Percentiles rank a stretch among this genome's conserved stretches.
Evolutionary conservation across 2,888 invertebrate genomes (phyloP).

Genomic region (Yponomeuta sedellus): DNA sequence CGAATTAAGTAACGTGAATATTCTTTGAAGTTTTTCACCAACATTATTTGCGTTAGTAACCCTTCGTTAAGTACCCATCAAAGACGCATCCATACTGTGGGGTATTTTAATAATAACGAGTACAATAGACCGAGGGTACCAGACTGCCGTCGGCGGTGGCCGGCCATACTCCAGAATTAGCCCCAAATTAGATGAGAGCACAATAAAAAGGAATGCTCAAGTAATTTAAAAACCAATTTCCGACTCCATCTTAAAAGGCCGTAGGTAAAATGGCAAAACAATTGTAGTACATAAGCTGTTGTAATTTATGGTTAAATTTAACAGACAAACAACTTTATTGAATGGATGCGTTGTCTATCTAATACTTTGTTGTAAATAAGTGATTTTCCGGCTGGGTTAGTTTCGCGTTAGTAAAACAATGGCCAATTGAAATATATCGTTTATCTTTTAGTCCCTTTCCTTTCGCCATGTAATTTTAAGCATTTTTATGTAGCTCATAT

Average conservation of each 20-base stretch:
- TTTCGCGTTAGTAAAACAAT: background rate
- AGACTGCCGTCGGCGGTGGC: conserved; percentile 35
- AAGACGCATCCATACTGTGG: conserved; percentile 36
- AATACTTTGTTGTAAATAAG: conserved; percentile 1
- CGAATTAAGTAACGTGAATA: background rate
- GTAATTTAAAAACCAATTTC: conserved; percentile 64
- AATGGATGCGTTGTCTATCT: conserved; percentile 2
- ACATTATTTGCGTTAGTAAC: conserved; percentile 23
- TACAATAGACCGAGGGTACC: conserved; percentile 38
- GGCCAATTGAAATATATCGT: background rate
- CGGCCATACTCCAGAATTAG: conserved; percentile 36
- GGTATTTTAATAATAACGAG: conserved; percentile 39
- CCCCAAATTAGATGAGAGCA: conserved; percentile 48
- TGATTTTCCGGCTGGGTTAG: background rate
- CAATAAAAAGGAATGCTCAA: conserved; percentile 39
- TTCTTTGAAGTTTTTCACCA: background rate
- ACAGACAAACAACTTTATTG: conserved; percentile 10
- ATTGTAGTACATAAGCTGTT: conserved; percentile 6
- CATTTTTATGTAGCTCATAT: no score
- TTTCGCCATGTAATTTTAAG: background rate
- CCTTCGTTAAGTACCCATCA: conserved; percentile 27
- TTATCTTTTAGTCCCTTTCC: background rate
- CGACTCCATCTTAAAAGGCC: conserved; percentile 28
- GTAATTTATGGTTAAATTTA: conserved; percentile 14
- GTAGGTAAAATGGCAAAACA: conserved; percentile 24